phyloP scores from a whole-genome alignment of 2,797 vertebrate genomes.

The Oophaga sylvatica region DNA sequence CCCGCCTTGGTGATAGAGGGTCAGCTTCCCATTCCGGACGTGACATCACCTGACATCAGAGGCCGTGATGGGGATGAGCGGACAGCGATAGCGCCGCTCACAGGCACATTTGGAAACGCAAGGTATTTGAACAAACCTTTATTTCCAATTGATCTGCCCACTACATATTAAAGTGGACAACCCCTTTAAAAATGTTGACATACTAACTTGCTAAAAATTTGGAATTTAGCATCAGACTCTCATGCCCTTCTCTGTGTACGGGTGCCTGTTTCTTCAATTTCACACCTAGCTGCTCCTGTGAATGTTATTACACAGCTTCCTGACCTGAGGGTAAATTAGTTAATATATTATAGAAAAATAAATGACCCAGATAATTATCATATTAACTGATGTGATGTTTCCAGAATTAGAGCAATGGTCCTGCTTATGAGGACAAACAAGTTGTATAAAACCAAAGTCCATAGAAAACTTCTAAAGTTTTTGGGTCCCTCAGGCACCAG shows the following conservation, averaged over 20 bases:
- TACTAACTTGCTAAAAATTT: background rate
- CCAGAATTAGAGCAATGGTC: background rate
- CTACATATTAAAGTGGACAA: too few species aligned
- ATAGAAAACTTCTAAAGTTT: background rate
- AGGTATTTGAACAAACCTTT: too few species aligned
- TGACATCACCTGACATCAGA: too few species aligned
- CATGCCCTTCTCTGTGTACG: background rate
- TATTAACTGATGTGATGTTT: background rate
- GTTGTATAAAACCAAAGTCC: background rate
- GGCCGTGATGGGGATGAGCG: too few species aligned
- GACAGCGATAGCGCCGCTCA: too few species aligned
- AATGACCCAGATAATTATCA: conserved; percentile 45
- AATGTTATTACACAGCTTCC: conserved; percentile 17
- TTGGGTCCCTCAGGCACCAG: background rate
- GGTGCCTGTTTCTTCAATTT: conserved; percentile 21
- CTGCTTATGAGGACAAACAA: background rate
- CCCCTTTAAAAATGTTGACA: background rate
- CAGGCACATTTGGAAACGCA: too few species aligned
- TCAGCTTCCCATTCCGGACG: too few species aligned
- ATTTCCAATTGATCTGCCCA: too few species aligned
- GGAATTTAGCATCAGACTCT: background rate
- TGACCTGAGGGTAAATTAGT: conserved; percentile 14
- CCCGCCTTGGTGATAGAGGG: too few species aligned
- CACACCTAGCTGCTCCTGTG: conserved; percentile 29
- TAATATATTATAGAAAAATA: conserved; percentile 44